Percentiles rank a stretch among this genome's conserved stretches.
phyloP scores from a whole-genome alignment of 2,797 vertebrate genomes.

The Acrocephalus scirpaceus region DNA sequence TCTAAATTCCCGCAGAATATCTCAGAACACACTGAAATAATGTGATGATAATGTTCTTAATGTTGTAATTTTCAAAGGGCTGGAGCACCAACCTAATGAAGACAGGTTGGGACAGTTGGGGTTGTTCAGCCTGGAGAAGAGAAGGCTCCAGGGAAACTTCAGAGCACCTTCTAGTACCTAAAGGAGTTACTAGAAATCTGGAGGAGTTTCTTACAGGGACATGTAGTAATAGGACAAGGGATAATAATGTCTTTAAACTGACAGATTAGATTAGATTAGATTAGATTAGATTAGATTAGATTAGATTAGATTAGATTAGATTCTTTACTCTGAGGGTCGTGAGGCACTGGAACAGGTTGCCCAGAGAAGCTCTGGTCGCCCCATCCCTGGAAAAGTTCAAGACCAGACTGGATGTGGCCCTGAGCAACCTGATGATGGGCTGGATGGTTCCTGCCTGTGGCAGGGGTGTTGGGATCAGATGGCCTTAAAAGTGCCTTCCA shows the following conservation, averaged over 20 bases:
- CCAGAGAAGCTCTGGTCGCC: background rate
- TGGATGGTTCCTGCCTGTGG: background rate
- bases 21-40: background rate
- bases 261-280: background rate
- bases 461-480: background rate
- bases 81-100: rapidly evolving
- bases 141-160: background rate
- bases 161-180: background rate
- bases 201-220: background rate
- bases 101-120: background rate
- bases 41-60: background rate
- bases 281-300: background rate
- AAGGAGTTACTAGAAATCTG: background rate
- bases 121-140: background rate
- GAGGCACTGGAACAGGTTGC: background rate
- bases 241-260: background rate
- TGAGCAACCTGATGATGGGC: background rate
- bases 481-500: background rate
- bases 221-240: background rate
- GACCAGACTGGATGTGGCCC: background rate
- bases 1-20: background rate
- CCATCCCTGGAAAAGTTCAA: background rate
- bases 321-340: background rate
- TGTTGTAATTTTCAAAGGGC: background rate
- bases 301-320: background rate